These are phyloP conservation scores for Bettongia penicillata DNA, from an alignment of 2,113 vertebrate genomes.

Conservation along the genomic window DNA sequence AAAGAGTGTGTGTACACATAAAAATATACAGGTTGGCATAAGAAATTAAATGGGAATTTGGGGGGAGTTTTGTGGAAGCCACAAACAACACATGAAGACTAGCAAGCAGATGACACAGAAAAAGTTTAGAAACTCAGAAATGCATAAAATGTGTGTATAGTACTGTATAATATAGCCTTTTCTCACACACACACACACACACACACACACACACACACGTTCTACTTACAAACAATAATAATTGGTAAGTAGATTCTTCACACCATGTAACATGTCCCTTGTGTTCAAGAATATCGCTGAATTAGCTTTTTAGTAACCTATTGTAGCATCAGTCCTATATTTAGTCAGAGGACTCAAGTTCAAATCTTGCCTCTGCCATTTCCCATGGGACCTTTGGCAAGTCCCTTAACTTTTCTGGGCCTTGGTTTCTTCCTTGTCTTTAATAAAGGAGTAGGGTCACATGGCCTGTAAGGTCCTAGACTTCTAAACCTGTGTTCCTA, in stretches of 20 bases:
- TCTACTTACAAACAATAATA: not conserved
- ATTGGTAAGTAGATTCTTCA: not conserved
- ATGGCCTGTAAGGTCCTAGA: no score
- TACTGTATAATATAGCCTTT: no score
- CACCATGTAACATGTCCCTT: not conserved
- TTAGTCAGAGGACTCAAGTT: not conserved
- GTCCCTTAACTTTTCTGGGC: not conserved
- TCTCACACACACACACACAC: no score
- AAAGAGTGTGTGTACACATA: not conserved
- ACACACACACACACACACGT: no score
- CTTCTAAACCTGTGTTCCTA: not conserved
- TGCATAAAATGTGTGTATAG: no score
- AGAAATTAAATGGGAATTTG: no score
- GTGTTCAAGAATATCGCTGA: not conserved
- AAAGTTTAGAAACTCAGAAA: no score
- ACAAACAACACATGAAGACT: no score
- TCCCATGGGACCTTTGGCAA: not conserved
- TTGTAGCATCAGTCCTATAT: not conserved
- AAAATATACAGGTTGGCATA: no score
- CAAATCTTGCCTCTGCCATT: not conserved
- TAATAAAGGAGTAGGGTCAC: not conserved
- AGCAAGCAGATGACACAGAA: no score
- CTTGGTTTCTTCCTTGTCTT: not conserved
- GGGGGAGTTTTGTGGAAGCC: no score
- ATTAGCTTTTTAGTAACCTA: constrained; percentile 34